Evolutionary conservation across 2,888 invertebrate species (phyloP), one percentile per base, ranked within the genome.

Genomic region (Zygothrica quintamaculata): DNA sequence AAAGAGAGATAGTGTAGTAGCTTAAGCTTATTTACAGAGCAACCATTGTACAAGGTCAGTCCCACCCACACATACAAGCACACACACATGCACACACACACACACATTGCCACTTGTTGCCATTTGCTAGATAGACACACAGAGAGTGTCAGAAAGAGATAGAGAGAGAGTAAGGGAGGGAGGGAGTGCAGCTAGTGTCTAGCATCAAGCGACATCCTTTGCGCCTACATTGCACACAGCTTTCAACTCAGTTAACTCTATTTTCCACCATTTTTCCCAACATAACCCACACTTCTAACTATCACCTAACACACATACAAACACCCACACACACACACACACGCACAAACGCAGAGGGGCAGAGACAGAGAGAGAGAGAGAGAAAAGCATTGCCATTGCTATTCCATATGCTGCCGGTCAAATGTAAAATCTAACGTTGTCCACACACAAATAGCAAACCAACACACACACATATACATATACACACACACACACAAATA

Each of bases 391-490:
- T 53, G 16, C 33, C 53, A 46, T 33, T 51, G 67, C 48, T 44
- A 55, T 62, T 52, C 55, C 18, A 58, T 50, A 66, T 55, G 67
- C 62, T 77, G 79, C 80, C 82, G 85, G 84, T 81, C 79, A 85
- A 76, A 80, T 80, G 79, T 80, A 82, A 84, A 85, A 79, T 81
- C 82, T 81, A 81, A 81, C 77, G 74, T n/a, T n/a, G n/a, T 61
- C 81, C 81, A 57, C 74, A 71, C 57, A 66, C 61, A 71, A 59
- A 65, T 44, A 58, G 5, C n/a, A 65, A 36, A 22, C 43, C 31
- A 29, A 50, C 43, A 53, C 56, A 44, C 34, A 61, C 43, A 56
- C 15, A n/a, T n/a, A n/a, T n/a, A n/a, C 50, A 55, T 11, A 52
- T 44, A 44, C 25, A 57, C 37, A 44, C 18, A 16, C 40, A 57